Evolutionary conservation across 2,797 vertebrate species (phyloP), one percentile per base, ranked within the genome.

Genomic region (Tiaroga cobitis): DNA sequence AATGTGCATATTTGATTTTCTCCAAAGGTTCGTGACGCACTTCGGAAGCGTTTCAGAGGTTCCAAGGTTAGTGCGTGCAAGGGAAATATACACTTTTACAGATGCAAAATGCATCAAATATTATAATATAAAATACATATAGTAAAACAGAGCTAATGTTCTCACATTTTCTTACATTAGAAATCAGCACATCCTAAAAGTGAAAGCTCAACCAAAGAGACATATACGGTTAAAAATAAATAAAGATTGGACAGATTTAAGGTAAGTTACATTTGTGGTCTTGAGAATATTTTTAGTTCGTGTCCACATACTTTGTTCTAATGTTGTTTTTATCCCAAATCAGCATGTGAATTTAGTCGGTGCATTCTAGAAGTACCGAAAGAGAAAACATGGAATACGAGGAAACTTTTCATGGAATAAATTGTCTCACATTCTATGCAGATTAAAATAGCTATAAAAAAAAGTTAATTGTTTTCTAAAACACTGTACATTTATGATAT

Each of bases 1-100:
- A 39, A 37, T 56, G 32, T 76, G 15, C 4, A 34, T 8, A 10
- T 85, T 84, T 87, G 65, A 72, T 83, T 75, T 81, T 70, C 29
- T 65, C 19, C 51, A 91, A 93, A 95, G 95, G 91, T 92, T 46
- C 90, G 93, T 75, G 93, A 94, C 0, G 89, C 91, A 21, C 88
- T 96, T 63, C 8, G 82, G 37, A 89, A 84, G 0, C 81, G 26
- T 59, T 21, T 93, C 1, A 88, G 21, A 39, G 61, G 61, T 29
- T 69, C 9, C 76, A 80, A 49, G 9, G 94, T 95, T 87, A 92
- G 90, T 89, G 3, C 51, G 39, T 59, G 80, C 85, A 32, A 16
- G 68, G 3, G 49, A 79, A 51, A 76, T 59, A 29, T 41, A 0
- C 21, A 49, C 41, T 78, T 0, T 16, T 41, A 61, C 24, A 24